Evolutionary conservation across 2,888 invertebrate genomes (phyloP).

Genomic region (Agrotis segetum): DNA sequence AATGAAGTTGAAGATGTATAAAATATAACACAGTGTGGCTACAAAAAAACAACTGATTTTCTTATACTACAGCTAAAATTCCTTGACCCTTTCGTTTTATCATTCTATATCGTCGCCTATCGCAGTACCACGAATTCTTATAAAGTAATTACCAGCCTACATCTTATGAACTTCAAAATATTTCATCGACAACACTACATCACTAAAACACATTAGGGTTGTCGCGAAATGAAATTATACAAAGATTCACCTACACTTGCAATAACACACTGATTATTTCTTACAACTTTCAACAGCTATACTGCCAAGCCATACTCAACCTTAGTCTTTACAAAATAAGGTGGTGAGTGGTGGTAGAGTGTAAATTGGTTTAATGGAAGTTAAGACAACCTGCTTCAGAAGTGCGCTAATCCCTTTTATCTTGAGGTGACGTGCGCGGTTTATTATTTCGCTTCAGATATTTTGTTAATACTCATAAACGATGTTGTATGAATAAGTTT

Average conservation of each 20-base stretch:
- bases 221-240: slow-evolving; percentile 88
- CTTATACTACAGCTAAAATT: too few species aligned
- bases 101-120: too few species aligned
- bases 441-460: slow-evolving; percentile 87
- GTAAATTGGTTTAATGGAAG: slow-evolving; percentile 56
- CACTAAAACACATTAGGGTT: slow-evolving; percentile 82
- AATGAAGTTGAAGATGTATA: too few species aligned
- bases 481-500: slow-evolving; percentile 62
- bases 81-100: too few species aligned
- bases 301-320: slow-evolving; percentile 45
- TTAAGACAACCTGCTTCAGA: slow-evolving; percentile 85
- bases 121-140: too few species aligned
- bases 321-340: slow-evolving; percentile 50
- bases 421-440: slow-evolving; percentile 87
- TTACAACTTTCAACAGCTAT: slow-evolving; percentile 63
- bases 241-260: slow-evolving; percentile 86
- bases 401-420: slow-evolving; percentile 87
- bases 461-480: slow-evolving; percentile 77
- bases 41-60: too few species aligned
- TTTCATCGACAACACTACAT: slow-evolving; percentile 56
- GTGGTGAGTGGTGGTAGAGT: slow-evolving; percentile 29
- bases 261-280: slow-evolving; percentile 86
- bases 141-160: background rate
- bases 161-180: background rate
- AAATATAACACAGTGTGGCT: too few species aligned